Evolutionary conservation across 2,797 vertebrate species (phyloP), one percentile per base, ranked within the genome.

Genomic region (Girardinus metallicus): DNA sequence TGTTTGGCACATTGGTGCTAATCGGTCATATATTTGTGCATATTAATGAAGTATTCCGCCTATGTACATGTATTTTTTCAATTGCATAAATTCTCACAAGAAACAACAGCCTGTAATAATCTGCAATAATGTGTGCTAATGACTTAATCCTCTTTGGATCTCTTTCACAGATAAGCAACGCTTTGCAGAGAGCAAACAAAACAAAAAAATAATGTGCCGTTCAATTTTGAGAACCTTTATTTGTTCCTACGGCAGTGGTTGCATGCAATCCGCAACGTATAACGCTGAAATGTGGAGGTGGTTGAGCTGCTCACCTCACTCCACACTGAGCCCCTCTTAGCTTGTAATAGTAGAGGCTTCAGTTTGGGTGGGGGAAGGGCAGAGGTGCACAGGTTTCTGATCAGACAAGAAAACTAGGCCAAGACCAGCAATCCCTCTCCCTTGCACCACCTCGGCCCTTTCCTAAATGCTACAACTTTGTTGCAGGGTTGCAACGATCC

Each of bases 351-450:
- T 94, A 94, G 93, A 95, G 93, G 94, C 93, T 95, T 95, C 95
- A 95, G 93, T 95, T 92, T 93, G 91, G 92, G 87, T 95, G 95
- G 96, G 94, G 93, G 94, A 94, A 94, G 95, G 94, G 95, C 93
- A 93, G 94, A 94, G 94, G 93, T 94, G 93, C 94, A 94, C 95
- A 95, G 93, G 95, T 95, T 95, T 95, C 93, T 95, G 94, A 96
- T 96, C 95, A 96, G 94, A 95, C 95, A 94, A 91, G 92, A 95
- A 94, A 96, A 96, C 94, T 95, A 96, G 95, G 95, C 94, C 95
- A 95, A 93, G 94, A 95, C 92, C 90, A 87, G 87, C 89, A 91
- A 94, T 92, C 93, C 92, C 86, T 91, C 91, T 91, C 86, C 83
- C 81, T 29, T 51, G 76, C 90, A 88, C 87, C 84, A 87, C 87